Percentiles rank a stretch among this genome's conserved stretches.
These are phyloP conservation scores for Oryzias javanicus DNA, from an alignment of 2,113 vertebrate species.

Conservation along the genomic window DNA sequence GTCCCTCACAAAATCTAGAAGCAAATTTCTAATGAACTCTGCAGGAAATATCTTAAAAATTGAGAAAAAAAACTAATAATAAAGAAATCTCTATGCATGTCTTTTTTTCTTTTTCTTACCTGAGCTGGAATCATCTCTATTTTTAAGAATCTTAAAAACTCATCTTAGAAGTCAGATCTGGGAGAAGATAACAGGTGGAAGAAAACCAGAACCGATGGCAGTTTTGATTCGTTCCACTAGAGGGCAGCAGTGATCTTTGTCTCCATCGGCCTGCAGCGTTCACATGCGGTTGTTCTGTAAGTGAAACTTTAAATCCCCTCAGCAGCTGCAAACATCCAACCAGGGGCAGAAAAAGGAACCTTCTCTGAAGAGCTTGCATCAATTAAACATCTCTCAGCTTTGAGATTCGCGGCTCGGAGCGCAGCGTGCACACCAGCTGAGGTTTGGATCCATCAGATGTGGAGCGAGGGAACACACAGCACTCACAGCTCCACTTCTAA, in stretches of 20 bases:
- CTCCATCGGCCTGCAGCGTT: slow-evolving; percentile 4
- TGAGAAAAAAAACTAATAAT: too few relatives aligned
- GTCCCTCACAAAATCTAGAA: too few relatives aligned
- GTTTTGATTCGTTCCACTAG: slow-evolving; percentile 23
- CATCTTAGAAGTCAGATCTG: too few relatives aligned
- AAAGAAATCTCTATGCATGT: too few relatives aligned
- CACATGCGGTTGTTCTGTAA: slow-evolving; percentile 2
- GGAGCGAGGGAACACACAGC: neutral
- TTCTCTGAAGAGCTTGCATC: slow-evolving; percentile 8
- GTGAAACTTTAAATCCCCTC: neutral
- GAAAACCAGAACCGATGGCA: neutral
- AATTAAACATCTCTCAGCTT: slow-evolving; percentile 8
- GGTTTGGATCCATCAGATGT: slow-evolving; percentile 20
- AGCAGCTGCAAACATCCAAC: slow-evolving; percentile 15
- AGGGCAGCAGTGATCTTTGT: slow-evolving; percentile 41
- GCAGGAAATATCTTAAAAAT: too few relatives aligned
- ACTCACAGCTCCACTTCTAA: slow-evolving; percentile 2
- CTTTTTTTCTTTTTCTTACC: too few relatives aligned
- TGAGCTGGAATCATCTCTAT: too few relatives aligned
- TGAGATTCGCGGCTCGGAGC: slow-evolving; percentile 1
- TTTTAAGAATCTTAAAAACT: too few relatives aligned
- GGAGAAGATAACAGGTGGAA: too few relatives aligned
- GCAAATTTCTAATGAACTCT: too few relatives aligned
- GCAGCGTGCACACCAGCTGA: neutral
- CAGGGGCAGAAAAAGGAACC: neutral